phyloP scores from a whole-genome alignment of 2,113 vertebrate species.

The Zosterops hypoxanthus region DNA sequence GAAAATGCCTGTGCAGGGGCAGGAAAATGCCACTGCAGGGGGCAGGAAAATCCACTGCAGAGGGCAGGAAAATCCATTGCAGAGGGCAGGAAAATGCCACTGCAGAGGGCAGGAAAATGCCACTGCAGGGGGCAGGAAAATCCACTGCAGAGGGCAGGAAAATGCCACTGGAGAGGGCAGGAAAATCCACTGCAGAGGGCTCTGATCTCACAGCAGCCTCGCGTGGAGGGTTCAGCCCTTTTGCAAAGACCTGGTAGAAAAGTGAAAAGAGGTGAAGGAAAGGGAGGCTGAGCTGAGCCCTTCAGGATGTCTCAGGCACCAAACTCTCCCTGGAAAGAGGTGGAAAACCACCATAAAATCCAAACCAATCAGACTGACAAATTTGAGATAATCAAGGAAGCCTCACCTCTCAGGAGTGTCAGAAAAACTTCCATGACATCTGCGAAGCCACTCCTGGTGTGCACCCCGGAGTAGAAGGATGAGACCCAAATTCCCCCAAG shows the following conservation, averaged over 20 bases:
- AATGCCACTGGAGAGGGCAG: too few species aligned
- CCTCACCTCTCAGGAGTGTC: background rate
- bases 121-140: background rate
- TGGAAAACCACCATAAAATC: background rate
- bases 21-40: background rate
- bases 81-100: too few species aligned
- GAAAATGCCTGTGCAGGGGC: background rate
- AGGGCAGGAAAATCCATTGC: background rate
- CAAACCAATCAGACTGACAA: background rate
- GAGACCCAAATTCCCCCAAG: background rate
- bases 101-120: too few species aligned
- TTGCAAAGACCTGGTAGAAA: background rate
- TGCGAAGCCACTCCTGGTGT: background rate
- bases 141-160: background rate
- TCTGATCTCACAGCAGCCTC: background rate
- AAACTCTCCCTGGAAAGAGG: background rate
- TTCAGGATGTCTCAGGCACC: background rate
- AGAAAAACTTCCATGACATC: background rate
- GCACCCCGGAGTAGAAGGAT: background rate
- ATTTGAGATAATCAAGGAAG: background rate
- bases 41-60: background rate
- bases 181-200: background rate
- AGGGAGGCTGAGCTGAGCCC: background rate
- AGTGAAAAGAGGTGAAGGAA: background rate
- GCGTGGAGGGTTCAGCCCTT: accelerated